Evolutionary conservation across 2,113 vertebrate genomes (phyloP).

Genomic region (Actenoides hombroni): DNA sequence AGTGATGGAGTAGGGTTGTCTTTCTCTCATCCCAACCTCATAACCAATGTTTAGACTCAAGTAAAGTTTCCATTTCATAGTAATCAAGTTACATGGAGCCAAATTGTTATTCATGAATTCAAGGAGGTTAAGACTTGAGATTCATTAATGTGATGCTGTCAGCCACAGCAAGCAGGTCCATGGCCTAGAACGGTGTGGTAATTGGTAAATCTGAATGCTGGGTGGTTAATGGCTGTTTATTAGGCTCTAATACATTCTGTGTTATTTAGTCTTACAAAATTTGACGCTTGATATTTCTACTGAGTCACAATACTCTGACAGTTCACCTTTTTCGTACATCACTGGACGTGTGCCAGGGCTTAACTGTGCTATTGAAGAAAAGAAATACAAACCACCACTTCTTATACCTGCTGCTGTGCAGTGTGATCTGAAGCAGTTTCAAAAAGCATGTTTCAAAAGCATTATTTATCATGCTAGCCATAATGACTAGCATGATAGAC

Average conservation of each 20-base stretch:
- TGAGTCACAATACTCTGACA: constrained; percentile 31
- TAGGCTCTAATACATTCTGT: constrained; percentile 45
- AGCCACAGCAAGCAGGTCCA: background rate
- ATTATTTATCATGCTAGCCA: background rate
- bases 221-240: constrained; percentile 55
- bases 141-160: constrained; percentile 48
- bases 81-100: constrained; percentile 52
- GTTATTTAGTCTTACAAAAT: constrained; percentile 57
- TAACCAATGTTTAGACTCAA: constrained; percentile 61
- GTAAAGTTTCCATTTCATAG: constrained; percentile 53
- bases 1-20: constrained; percentile 63
- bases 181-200: constrained; percentile 16
- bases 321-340: constrained; percentile 13
- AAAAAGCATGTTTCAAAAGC: background rate
- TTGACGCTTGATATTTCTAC: constrained; percentile 50
- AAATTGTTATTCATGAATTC: constrained; percentile 65
- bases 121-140: constrained; percentile 32
- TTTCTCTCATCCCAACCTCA: constrained; percentile 61
- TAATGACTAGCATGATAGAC: background rate
- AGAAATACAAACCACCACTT: background rate
- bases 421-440: background rate
- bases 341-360: background rate
- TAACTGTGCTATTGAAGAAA: background rate
- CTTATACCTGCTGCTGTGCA: background rate
- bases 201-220: constrained; percentile 43